Evolutionary conservation across 2,888 invertebrate species (phyloP), one percentile per base, ranked within the genome.

Genomic region (Lasius fuliginosus): DNA sequence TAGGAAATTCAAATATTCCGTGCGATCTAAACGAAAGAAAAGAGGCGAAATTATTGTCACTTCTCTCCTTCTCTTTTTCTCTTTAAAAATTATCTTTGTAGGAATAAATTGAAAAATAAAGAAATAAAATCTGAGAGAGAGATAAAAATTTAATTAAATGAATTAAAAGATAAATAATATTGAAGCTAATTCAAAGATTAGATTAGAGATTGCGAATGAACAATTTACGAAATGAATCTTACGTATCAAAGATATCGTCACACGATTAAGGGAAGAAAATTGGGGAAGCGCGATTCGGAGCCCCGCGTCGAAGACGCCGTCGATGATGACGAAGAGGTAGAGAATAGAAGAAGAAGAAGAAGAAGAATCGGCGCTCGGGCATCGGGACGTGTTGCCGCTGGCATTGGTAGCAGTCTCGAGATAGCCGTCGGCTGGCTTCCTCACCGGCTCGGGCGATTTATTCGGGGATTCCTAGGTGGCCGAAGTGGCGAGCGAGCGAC

Each of bases 371-470:
- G 87, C 89, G 92, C 92, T 60, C 58, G 93, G 92, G 93, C 93
- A 92, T 92, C 92, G 93, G 92, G 93, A 94, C 92, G 93, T 92
- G 91, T 93, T 89, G 91, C 91, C 88, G 91, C 94, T 94, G 94
- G 94, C 94, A 94, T 93, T 94, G 94, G 94, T 93, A 93, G 92
- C 94, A 94, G 94, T 94, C 94, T 94, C 94, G 94, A 94, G 94
- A 94, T 94, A 95, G 94, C 94, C 94, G 94, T 93, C 94, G 94
- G 92, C 94, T 94, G 94, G 94, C 94, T 94, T 92, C 93, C 88
- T 93, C 91, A 92, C 93, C 91, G 91, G 92, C 94, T 94, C 94
- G 89, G 88, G 85, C 89, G 91, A 94, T 94, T 94, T 94, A 94
- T 94, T 94, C 94, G 94, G 92, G 91, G 92, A 92, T 92, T 91